Evolutionary conservation across 2,797 vertebrate species (phyloP).

Genomic region (Rhinichthys osculus): DNA sequence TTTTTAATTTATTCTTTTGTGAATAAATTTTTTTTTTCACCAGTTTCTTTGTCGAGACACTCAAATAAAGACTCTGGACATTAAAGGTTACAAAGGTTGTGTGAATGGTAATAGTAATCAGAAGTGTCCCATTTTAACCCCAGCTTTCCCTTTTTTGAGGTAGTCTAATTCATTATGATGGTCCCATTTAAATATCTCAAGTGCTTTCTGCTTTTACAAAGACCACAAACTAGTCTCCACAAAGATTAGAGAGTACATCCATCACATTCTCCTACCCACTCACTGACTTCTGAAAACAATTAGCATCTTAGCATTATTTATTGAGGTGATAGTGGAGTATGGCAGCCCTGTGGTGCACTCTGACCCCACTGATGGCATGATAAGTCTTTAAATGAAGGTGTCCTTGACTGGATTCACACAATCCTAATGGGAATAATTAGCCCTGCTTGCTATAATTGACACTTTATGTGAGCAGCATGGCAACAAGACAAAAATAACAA

Average conservation of each 20-base stretch:
- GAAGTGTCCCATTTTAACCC: not conserved
- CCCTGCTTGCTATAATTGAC: constrained; percentile 55
- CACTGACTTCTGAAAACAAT: constrained; percentile 3
- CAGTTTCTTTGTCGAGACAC: not conserved
- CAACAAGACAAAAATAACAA: constrained; percentile 55
- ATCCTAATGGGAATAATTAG: constrained; percentile 61
- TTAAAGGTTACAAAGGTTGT: too few species aligned
- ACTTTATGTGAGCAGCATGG: constrained; percentile 52
- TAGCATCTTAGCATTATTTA: constrained; percentile 28
- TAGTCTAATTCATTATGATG: not conserved
- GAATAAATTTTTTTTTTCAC: too few species aligned
- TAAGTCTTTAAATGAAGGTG: constrained; percentile 55
- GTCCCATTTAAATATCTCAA: not conserved
- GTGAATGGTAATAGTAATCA: not conserved
- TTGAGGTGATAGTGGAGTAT: constrained; percentile 39
- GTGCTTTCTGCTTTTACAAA: not conserved
- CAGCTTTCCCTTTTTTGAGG: not conserved
- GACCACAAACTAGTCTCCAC: not conserved
- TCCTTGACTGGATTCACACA: constrained; percentile 57
- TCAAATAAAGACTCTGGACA: not conserved
- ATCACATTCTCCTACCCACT: constrained; percentile 14
- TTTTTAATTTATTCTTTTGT: too few species aligned
- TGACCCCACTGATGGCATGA: constrained; percentile 36
- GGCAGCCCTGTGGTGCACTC: constrained; percentile 3
- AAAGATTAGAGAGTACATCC: constrained; percentile 17